A percentile compares a stretch with the other conserved stretches of the same genome.
Evolutionary conservation across 2,888 invertebrate genomes (phyloP).

Genomic region (Nemotelus pantherinus): DNA sequence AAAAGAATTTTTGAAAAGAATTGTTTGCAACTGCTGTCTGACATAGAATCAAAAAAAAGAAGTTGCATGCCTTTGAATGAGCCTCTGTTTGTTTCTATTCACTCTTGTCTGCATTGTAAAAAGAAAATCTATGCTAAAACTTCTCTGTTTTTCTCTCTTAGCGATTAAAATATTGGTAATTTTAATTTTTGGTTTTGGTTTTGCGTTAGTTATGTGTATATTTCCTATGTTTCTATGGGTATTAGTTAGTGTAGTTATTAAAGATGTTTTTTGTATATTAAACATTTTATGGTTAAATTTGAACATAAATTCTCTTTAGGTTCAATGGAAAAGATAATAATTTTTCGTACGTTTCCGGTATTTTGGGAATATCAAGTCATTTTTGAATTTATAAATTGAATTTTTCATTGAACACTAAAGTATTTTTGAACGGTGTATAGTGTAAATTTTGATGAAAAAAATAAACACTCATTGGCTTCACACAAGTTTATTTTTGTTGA

Average conservation of each 20-base stretch:
- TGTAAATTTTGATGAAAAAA: background rate
- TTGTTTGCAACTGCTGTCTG: too few relatives aligned
- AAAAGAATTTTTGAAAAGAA: too few relatives aligned
- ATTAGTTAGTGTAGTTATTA: constrained; percentile 30
- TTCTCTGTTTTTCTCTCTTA: background rate
- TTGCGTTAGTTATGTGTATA: background rate
- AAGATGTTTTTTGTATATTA: constrained; percentile 21
- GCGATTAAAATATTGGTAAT: background rate
- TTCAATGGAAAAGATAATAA: constrained; percentile 1
- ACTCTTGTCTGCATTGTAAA: constrained; percentile 30
- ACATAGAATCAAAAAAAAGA: background rate
- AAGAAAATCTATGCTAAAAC: constrained; percentile 13
- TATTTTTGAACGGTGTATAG: background rate
- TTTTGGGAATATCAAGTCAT: background rate
- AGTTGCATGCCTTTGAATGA: constrained; percentile 39
- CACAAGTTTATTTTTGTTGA: background rate
- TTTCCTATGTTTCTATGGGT: constrained; percentile 6
- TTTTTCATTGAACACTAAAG: background rate
- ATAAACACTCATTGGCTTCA: constrained; percentile 22
- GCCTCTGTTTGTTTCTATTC: constrained; percentile 35
- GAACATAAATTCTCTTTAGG: background rate
- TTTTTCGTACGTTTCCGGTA: background rate
- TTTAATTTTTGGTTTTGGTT: background rate
- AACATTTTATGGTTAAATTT: background rate
- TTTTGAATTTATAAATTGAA: too few relatives aligned